A percentile compares a stretch with the other conserved stretches of the same genome.
Conservation (phyloP, 2,888 invertebrate genomes). For the Cybosia mesomella region DNA sequence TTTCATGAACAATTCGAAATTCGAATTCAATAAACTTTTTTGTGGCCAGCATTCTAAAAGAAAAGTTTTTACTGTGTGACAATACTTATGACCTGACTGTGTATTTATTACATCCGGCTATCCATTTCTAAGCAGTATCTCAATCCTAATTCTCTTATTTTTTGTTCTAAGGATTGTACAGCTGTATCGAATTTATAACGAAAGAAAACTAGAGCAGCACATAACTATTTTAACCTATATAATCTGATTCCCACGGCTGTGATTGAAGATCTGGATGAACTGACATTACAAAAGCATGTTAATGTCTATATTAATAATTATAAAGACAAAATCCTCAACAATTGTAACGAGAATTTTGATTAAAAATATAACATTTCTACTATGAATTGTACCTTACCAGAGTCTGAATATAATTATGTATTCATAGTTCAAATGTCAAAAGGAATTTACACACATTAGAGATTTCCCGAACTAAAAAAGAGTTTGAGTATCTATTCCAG, state of each 20-base stretch:
- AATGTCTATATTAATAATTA: too few relatives aligned
- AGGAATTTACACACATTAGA: neutral
- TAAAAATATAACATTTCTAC: neutral
- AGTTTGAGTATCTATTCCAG: neutral
- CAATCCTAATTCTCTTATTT: conserved; percentile 17
- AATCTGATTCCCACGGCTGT: conserved; percentile 44
- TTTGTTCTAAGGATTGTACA: conserved; percentile 24
- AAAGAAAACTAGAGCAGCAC: conserved; percentile 33
- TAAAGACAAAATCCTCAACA: conserved; percentile 25
- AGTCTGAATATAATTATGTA: too few relatives aligned
- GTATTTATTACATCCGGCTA: neutral
- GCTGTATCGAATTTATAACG: conserved; percentile 50
- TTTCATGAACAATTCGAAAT: too few relatives aligned
- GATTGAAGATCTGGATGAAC: conserved; percentile 34
- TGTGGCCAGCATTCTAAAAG: too few relatives aligned
- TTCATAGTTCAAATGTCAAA: neutral
- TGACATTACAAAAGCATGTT: too few relatives aligned
- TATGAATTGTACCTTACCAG: neutral
- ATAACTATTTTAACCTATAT: conserved; percentile 44
- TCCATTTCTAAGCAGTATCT: neutral
- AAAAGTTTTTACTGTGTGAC: too few relatives aligned
- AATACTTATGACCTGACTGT: too few relatives aligned
- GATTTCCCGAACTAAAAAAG: neutral
- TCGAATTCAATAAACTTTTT: too few relatives aligned
- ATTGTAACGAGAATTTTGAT: neutral